phyloP scores from a whole-genome alignment of 1,140 invertebrate species.

The Venustaconcha ellipsiformis region DNA sequence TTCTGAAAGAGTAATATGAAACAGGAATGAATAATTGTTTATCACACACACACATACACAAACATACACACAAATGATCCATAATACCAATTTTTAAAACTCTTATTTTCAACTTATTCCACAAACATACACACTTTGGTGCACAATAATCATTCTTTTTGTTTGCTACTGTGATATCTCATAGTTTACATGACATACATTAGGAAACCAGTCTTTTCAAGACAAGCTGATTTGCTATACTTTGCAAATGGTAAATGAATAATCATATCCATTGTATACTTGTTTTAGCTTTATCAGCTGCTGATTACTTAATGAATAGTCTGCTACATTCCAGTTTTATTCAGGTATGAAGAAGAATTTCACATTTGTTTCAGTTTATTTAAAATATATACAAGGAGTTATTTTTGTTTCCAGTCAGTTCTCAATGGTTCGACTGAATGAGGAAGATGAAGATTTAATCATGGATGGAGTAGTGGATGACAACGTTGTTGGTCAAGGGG shows the following conservation, averaged over 20 bases:
- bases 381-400: too few species aligned
- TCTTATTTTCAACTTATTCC: too few species aligned
- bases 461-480: constrained; percentile 30
- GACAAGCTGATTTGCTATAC: not conserved
- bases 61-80: too few species aligned
- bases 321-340: too few species aligned
- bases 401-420: constrained; percentile 41
- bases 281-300: not conserved
- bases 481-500: constrained; percentile 44
- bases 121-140: too few species aligned
- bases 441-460: constrained; percentile 42
- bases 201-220: not conserved
- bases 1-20: too few species aligned
- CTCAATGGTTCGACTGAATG: constrained; percentile 44
- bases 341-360: not conserved
- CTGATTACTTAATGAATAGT: too few species aligned
- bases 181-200: not conserved
- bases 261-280: not conserved
- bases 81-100: too few species aligned
- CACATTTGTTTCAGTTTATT: not conserved
- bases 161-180: too few species aligned
- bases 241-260: not conserved
- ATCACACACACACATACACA: too few species aligned
- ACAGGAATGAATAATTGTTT: too few species aligned
- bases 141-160: too few species aligned